These are phyloP conservation scores for Patiria miniata DNA, from an alignment of 35 echinoderm and acorn worm species.

Conservation along the genomic window DNA sequence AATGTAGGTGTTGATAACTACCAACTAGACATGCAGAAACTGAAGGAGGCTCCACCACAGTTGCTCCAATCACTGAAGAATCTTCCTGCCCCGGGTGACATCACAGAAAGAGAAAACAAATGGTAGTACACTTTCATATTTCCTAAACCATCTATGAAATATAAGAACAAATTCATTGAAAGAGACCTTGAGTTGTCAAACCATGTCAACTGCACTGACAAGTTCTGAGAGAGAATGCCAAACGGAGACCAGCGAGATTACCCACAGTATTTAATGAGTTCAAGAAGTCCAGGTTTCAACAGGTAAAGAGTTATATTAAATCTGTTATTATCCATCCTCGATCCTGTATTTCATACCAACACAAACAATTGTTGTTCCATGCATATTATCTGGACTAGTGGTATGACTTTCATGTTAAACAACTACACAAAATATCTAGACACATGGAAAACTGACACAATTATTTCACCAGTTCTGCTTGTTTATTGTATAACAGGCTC, in stretches of 20 bases:
- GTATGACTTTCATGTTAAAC: too few species aligned
- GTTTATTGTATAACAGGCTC: too few species aligned
- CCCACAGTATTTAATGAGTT: not conserved
- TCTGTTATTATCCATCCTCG: too few species aligned
- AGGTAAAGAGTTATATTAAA: not conserved
- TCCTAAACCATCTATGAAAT: not conserved
- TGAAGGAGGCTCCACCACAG: not conserved
- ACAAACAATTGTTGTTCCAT: too few species aligned
- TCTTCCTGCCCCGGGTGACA: not conserved
- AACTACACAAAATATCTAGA: too few species aligned
- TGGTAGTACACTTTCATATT: not conserved
- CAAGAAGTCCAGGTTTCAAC: not conserved
- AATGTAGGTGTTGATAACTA: constrained; percentile 12
- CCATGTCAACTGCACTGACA: not conserved
- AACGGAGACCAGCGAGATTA: not conserved
- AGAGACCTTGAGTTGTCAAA: constrained; percentile 1
- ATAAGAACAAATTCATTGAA: not conserved
- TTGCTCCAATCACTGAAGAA: not conserved
- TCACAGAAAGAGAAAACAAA: not conserved
- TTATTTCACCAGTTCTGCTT: too few species aligned
- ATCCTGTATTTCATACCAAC: too few species aligned
- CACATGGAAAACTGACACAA: too few species aligned
- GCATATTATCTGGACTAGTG: too few species aligned
- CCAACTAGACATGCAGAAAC: not conserved
- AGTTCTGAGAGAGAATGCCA: not conserved